Evolutionary conservation across 2,797 vertebrate species (phyloP).

Genomic region (Eutrigla gurnardus): DNA sequence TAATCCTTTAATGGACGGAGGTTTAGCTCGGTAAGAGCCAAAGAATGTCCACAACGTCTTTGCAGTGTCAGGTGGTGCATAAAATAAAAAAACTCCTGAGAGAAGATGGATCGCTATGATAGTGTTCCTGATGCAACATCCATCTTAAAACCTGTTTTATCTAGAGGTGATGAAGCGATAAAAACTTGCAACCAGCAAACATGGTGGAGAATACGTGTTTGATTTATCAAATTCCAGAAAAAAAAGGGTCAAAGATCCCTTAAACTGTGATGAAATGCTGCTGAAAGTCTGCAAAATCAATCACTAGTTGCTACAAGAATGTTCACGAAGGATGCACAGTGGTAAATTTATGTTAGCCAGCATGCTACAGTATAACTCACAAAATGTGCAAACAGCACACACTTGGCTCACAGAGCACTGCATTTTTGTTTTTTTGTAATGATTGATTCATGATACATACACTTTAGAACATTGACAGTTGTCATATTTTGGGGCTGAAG

Average conservation of each 20-base stretch:
- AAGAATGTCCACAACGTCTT: constrained; percentile 67
- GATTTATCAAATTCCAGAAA: constrained; percentile 45
- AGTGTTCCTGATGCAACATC: constrained; percentile 41
- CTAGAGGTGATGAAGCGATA: constrained; percentile 29
- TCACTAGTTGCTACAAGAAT: constrained; percentile 38
- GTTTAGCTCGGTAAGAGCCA: constrained; percentile 42
- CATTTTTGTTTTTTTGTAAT: not conserved
- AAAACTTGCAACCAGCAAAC: constrained; percentile 29
- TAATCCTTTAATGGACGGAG: constrained; percentile 79
- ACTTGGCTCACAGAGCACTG: not conserved
- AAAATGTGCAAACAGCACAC: not conserved
- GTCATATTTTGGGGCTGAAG: not conserved
- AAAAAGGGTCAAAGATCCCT: constrained; percentile 15
- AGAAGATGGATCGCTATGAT: constrained; percentile 39
- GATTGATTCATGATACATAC: too few species aligned
- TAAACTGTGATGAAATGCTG: constrained; percentile 34
- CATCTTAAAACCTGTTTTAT: constrained; percentile 51
- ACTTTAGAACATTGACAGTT: not conserved
- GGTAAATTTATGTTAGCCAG: constrained; percentile 14
- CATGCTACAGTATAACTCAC: not conserved
- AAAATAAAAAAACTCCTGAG: constrained; percentile 2
- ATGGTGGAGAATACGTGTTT: constrained; percentile 17
- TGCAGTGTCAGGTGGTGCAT: constrained; percentile 44
- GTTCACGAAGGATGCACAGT: not conserved
- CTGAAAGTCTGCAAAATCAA: constrained; percentile 26